These are phyloP conservation scores for Megaceryle maxima DNA, from an alignment of 2,113 vertebrate species.

Conservation along the genomic window DNA sequence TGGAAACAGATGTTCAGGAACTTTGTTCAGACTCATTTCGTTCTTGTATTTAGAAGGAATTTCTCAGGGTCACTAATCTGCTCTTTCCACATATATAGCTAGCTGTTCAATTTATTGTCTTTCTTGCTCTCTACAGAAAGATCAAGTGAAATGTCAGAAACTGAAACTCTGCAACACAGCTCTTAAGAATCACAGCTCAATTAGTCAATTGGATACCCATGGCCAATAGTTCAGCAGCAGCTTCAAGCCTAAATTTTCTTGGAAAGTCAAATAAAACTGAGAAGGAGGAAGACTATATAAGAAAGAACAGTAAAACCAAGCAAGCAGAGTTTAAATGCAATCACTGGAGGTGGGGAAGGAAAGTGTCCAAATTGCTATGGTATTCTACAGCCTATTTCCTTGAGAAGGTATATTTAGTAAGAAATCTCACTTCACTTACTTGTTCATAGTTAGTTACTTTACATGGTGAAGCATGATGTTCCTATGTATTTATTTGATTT, in stretches of 20 bases:
- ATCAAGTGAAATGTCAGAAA: neutral
- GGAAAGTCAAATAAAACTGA: neutral
- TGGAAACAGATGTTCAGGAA: neutral
- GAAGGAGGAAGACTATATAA: neutral
- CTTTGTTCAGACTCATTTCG: neutral
- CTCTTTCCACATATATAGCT: neutral
- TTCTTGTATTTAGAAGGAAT: slow-evolving; percentile 29
- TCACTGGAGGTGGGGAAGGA: neutral
- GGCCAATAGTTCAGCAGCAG: neutral
- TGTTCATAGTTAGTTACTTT: neutral
- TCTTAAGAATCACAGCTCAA: neutral
- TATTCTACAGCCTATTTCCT: neutral
- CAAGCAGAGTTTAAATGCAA: neutral
- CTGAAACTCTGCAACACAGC: neutral
- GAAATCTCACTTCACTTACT: neutral
- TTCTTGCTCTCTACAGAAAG: neutral
- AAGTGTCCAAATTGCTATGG: neutral
- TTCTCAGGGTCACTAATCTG: slow-evolving; percentile 1
- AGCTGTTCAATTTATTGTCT: neutral
- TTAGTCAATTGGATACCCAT: neutral
- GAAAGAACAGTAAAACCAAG: neutral
- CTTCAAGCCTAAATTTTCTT: neutral
- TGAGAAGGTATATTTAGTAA: neutral
- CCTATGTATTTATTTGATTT: neutral
- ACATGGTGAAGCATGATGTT: neutral